phyloP scores from a whole-genome alignment of 2,888 invertebrate species.

The Trachelus troglodyta region DNA sequence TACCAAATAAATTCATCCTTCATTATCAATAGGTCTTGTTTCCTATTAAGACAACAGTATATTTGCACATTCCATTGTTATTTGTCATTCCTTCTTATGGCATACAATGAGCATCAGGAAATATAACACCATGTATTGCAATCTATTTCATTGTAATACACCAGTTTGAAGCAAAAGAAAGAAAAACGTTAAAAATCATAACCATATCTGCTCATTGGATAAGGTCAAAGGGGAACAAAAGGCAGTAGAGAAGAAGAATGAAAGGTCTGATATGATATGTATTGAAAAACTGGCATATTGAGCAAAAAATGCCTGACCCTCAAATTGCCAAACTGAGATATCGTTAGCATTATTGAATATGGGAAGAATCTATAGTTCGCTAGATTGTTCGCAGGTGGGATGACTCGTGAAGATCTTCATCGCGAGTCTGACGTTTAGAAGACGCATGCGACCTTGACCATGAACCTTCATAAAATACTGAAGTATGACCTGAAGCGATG shows the following conservation, averaged over 20 bases:
- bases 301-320: not conserved
- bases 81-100: not conserved
- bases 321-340: not conserved
- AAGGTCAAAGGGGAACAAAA: not conserved
- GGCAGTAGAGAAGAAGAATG: not conserved
- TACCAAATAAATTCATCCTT: not conserved
- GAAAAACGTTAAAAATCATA: constrained; percentile 15
- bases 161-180: not conserved
- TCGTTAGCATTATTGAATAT: not conserved
- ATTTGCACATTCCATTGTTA: not conserved
- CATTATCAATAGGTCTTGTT: not conserved
- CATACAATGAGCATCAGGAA: not conserved
- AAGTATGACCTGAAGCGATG: not conserved
- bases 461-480: constrained; percentile 29
- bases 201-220: not conserved
- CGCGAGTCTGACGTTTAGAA: constrained; percentile 40
- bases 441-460: constrained; percentile 54
- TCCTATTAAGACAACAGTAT: not conserved
- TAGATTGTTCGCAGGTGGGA: not conserved
- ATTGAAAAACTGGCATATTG: not conserved
- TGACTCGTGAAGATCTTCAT: not conserved
- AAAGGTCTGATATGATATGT: not conserved
- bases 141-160: not conserved
- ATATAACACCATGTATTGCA: not conserved
- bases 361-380: not conserved